Percentiles rank a stretch among this genome's conserved stretches.
Conservation (phyloP, 2,113 vertebrate genomes). For the Microtus montanus region DNA sequence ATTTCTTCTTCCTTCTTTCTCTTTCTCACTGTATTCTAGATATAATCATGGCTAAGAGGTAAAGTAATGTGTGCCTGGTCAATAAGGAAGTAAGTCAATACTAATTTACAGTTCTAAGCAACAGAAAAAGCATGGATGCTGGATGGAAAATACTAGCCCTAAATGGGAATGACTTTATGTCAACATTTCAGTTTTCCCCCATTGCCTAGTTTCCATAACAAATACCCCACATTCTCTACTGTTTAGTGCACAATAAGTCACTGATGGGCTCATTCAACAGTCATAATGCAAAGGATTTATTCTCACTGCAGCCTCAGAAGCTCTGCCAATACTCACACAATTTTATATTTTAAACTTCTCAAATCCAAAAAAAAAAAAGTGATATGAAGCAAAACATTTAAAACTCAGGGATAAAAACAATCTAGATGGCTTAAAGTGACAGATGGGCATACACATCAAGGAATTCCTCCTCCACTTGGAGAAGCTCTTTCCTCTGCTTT, state of each 20-base stretch:
- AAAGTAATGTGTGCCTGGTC: background rate
- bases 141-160: background rate
- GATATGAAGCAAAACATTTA: slow-evolving; percentile 10
- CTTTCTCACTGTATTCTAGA: background rate
- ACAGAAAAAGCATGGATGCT: background rate
- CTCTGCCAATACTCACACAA: background rate
- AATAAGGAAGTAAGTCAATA: background rate
- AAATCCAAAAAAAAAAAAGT: background rate
- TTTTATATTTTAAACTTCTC: background rate
- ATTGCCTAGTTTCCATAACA: slow-evolving; percentile 40
- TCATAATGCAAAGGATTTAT: slow-evolving; percentile 10
- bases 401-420: background rate
- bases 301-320: slow-evolving; percentile 27
- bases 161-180: background rate
- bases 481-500: background rate
- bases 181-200: slow-evolving; percentile 41
- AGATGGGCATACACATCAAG: background rate
- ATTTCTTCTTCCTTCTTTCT: background rate
- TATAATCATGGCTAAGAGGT: background rate
- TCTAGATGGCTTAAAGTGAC: background rate
- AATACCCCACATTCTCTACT: slow-evolving; percentile 21
- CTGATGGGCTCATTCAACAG: background rate
- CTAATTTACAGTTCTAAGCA: slow-evolving; percentile 1
- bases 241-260: slow-evolving; percentile 49
- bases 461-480: background rate